A percentile compares a stretch with the other conserved stretches of the same genome.
Evolutionary conservation across 2,797 vertebrate species (phyloP).

Genomic region (Spondyliosoma cantharus): DNA sequence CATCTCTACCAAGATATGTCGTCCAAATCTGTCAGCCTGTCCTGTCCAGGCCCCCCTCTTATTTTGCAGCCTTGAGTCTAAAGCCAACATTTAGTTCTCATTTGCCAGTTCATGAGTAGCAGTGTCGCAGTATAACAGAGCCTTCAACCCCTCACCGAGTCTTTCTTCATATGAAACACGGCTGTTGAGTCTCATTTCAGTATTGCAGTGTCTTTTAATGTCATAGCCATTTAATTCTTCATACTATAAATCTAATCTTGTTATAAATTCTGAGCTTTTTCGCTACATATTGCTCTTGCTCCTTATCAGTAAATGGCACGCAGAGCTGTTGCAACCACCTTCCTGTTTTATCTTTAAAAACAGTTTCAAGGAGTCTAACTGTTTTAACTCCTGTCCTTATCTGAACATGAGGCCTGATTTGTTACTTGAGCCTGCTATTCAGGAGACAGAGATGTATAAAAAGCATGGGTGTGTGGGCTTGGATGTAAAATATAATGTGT

Average conservation of each 20-base stretch:
- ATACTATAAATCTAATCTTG: neutral
- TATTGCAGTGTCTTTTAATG: neutral
- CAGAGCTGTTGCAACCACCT: slow-evolving; percentile 34
- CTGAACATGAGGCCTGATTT: neutral
- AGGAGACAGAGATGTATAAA: neutral
- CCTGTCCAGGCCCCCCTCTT: slow-evolving; percentile 31
- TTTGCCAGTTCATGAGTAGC: slow-evolving; percentile 17
- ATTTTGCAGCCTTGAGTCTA: slow-evolving; percentile 51
- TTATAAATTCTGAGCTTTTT: neutral
- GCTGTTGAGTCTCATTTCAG: neutral
- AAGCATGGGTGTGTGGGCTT: neutral
- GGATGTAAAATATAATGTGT: slow-evolving; percentile 25
- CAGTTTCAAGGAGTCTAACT: slow-evolving; percentile 35
- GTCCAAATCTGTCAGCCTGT: slow-evolving; percentile 21
- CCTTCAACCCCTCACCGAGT: neutral
- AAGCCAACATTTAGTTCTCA: slow-evolving; percentile 16
- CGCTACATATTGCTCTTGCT: neutral
- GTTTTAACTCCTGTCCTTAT: slow-evolving; percentile 18
- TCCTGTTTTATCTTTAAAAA: slow-evolving; percentile 56
- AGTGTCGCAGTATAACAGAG: slow-evolving; percentile 1
- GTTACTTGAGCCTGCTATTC: neutral
- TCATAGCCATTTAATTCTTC: neutral
- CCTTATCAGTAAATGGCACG: slow-evolving; percentile 58
- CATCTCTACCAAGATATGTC: slow-evolving; percentile 8
- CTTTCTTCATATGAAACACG: neutral